A percentile compares a stretch with the other conserved stretches of the same genome.
phyloP scores from a whole-genome alignment of 2,113 vertebrate species.

The Empidonax traillii region DNA sequence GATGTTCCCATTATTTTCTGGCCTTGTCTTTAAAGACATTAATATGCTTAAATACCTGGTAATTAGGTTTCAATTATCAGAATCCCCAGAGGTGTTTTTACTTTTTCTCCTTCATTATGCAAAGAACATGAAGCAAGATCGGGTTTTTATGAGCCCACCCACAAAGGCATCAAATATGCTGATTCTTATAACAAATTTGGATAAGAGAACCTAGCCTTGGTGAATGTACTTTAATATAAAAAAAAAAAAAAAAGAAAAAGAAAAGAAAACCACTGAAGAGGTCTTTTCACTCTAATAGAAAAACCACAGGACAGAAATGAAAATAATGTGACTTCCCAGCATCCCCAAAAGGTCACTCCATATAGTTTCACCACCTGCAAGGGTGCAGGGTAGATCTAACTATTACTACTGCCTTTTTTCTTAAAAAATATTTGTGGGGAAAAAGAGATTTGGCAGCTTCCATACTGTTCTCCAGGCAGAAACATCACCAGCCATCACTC shows the following conservation, averaged over 20 bases:
- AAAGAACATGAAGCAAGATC: conserved; percentile 20
- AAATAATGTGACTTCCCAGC: accelerated
- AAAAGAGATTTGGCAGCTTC: not conserved
- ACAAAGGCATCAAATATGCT: conserved; percentile 19
- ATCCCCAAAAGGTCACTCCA: not conserved
- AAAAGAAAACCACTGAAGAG: not conserved
- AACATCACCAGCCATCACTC: not conserved
- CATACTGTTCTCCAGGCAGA: not conserved
- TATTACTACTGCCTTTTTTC: not conserved
- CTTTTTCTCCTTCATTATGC: conserved; percentile 36
- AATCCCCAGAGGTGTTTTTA: conserved; percentile 14
- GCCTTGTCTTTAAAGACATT: conserved; percentile 16
- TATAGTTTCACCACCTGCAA: not conserved
- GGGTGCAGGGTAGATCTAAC: not conserved
- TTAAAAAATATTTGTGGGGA: not conserved
- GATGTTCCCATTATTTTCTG: conserved; percentile 22
- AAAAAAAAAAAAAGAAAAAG: not conserved
- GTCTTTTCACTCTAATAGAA: not conserved
- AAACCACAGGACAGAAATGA: not conserved
- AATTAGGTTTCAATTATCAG: conserved; percentile 41
- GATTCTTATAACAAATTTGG: conserved; percentile 3
- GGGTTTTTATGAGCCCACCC: conserved; percentile 49
- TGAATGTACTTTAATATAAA: not conserved
- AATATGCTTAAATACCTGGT: conserved; percentile 23
- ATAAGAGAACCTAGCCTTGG: not conserved